A percentile compares a stretch with the other conserved stretches of the same genome.
phyloP scores from a whole-genome alignment of 2,888 invertebrate species.

The Romanomermis culicivorax region DNA sequence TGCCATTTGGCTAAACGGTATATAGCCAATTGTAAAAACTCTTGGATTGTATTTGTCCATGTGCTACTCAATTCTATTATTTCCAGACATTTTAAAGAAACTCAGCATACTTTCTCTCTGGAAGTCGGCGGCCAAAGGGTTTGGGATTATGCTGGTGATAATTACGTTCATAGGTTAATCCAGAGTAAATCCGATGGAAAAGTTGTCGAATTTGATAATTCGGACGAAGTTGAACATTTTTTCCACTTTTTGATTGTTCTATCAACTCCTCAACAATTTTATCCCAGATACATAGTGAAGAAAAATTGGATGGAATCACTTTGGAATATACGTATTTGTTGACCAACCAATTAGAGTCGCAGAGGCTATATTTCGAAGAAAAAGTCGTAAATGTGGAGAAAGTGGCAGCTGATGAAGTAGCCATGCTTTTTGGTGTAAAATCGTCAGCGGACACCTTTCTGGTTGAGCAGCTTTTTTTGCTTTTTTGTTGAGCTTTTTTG shows the following conservation, averaged over 20 bases:
- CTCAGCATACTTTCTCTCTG: constrained; percentile 89
- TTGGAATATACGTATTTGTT: constrained; percentile 86
- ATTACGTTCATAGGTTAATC: constrained; percentile 78
- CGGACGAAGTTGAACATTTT: not conserved
- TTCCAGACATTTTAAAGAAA: constrained; percentile 64
- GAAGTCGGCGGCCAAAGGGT: constrained; percentile 75
- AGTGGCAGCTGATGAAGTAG: constrained; percentile 26
- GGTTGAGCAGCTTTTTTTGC: too few relatives aligned
- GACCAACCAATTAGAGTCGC: constrained; percentile 81
- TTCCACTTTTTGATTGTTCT: not conserved
- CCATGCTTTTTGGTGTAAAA: not conserved
- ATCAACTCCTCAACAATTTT: too few relatives aligned
- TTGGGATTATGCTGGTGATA: constrained; percentile 98
- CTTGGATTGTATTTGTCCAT: too few relatives aligned
- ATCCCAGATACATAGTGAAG: constrained; percentile 33
- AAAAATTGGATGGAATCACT: constrained; percentile 80
- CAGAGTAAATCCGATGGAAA: constrained; percentile 94
- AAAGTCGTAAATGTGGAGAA: constrained; percentile 37
- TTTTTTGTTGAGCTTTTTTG: too few relatives aligned
- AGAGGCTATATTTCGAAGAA: constrained; percentile 73
- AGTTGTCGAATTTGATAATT: constrained; percentile 42
- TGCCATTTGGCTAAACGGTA: too few relatives aligned
- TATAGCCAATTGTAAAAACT: too few relatives aligned
- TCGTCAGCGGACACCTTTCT: constrained; percentile 9
- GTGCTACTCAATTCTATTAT: not conserved